Base-by-base conservation (phyloP, 1,140 invertebrate genomes). In the Anastrepha ludens region DNA sequence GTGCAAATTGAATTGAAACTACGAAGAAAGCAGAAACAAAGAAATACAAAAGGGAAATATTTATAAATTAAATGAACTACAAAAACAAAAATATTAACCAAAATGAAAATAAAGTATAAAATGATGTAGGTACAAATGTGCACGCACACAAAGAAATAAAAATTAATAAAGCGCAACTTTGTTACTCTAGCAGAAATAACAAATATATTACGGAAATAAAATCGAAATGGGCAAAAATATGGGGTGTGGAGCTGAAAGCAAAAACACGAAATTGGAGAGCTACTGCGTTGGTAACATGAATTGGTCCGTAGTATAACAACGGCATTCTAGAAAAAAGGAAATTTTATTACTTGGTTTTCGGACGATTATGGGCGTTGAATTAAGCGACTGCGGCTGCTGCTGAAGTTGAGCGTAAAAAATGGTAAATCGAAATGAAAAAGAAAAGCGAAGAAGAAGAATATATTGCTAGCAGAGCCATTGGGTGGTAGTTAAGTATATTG, bases 151-250 rank as follows among this genome's bases (percentile, higher is more conserved):
- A 15, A 62, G 4, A 81, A 81, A 81, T 81, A 81, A 81, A 81
- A 81, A 81, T 81, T 81, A 81, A 81, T 81, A 55, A 81, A 81
- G 74, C 74, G 47, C 47, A 81, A 55, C 50, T 81, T 81, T 81
- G 44, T 55, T 81, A 81, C 50, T 81, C 17, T 29, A 7, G 8
- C 20, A 7, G 8, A 47, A 50, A 55, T 78, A 78, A 78, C 70
- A 78, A 50, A 29, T 55, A 20, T 9, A 55, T 29, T 81, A 50
- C 47, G 74, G 74, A 81, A 81, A 58, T 50, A 50, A 55, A 81
- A 55, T 55, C n/a, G 74, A 81, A 81, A 81, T 58, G n/a, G 67
- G 67, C 47, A n/a, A n/a, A 20, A 81, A 81, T 29, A 20, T 55
- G 8, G 74, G 74, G 47, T n/a, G 74, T 55, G n/a, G 15, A 81